Percentiles rank a stretch among this genome's conserved stretches.
Evolutionary conservation across 2,797 vertebrate genomes (phyloP).

Genomic region (Protonibea diacanthus): DNA sequence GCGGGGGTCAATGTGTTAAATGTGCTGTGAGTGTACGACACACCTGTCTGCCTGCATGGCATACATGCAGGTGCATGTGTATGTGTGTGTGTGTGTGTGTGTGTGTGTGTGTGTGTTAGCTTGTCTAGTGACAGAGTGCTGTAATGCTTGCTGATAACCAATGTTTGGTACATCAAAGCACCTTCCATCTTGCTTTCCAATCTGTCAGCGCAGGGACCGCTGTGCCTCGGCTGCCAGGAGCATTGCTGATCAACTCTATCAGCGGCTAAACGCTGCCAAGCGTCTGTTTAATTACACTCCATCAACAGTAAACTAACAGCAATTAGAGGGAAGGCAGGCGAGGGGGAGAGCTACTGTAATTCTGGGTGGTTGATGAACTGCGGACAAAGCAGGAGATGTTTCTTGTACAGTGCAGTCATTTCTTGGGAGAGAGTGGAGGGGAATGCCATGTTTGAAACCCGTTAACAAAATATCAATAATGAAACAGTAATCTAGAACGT

Average conservation of each 20-base stretch:
- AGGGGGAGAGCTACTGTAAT: neutral
- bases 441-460: neutral
- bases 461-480: neutral
- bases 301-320: conserved; percentile 36
- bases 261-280: conserved; percentile 33
- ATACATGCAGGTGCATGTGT: conserved; percentile 22
- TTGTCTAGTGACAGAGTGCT: neutral
- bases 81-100: neutral
- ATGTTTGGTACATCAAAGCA: conserved; percentile 27
- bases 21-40: neutral
- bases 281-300: conserved; percentile 53
- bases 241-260: conserved; percentile 46
- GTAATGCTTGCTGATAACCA: conserved; percentile 33
- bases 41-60: conserved; percentile 1
- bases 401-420: neutral
- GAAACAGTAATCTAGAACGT: neutral
- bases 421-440: neutral
- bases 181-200: conserved; percentile 24
- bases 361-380: conserved; percentile 18
- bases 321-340: conserved; percentile 31
- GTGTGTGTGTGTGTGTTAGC: neutral
- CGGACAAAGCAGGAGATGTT: neutral
- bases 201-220: conserved; percentile 13
- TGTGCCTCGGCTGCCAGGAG: conserved; percentile 37
- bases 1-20: neutral